These are phyloP conservation scores for Mormyrus hasselquistii DNA, from an alignment of 2,797 vertebrate species.

Conservation along the genomic window DNA sequence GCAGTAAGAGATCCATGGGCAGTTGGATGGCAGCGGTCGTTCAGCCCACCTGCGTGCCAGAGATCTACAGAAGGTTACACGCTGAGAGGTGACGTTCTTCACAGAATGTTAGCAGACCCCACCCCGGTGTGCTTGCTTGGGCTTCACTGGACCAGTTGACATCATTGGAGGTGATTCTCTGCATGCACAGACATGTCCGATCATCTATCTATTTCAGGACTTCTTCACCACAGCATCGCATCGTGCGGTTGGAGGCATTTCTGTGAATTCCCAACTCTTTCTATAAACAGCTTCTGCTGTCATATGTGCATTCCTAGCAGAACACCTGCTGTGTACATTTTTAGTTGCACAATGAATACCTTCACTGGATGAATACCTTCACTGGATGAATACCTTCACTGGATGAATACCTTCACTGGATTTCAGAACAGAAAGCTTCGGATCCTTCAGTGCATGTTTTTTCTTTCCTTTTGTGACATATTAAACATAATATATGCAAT, in stretches of 20 bases:
- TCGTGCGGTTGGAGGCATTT: not conserved
- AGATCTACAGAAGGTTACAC: not conserved
- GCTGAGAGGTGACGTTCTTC: not conserved
- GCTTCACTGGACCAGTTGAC: not conserved
- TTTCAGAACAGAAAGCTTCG: not conserved
- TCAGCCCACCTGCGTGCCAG: not conserved
- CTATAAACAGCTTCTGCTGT: not conserved
- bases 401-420: too few relatives aligned
- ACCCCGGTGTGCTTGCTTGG: not conserved
- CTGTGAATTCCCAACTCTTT: not conserved
- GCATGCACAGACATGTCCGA: not conserved
- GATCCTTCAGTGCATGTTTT: not conserved
- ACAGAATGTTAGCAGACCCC: not conserved
- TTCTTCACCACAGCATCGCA: not conserved
- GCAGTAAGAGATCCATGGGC: not conserved
- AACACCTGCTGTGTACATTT: not conserved
- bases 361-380: too few relatives aligned
- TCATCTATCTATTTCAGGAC: not conserved
- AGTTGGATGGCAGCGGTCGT: not conserved
- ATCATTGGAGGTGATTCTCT: not conserved
- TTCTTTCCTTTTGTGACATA: not conserved
- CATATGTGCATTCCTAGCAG: not conserved
- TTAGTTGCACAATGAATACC: not conserved
- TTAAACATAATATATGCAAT: not conserved
- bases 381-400: too few relatives aligned